A percentile compares a stretch with the other conserved stretches of the same genome.
Evolutionary conservation across 2,888 invertebrate genomes (phyloP).

Genomic region (Pristionchus exspectatus): DNA sequence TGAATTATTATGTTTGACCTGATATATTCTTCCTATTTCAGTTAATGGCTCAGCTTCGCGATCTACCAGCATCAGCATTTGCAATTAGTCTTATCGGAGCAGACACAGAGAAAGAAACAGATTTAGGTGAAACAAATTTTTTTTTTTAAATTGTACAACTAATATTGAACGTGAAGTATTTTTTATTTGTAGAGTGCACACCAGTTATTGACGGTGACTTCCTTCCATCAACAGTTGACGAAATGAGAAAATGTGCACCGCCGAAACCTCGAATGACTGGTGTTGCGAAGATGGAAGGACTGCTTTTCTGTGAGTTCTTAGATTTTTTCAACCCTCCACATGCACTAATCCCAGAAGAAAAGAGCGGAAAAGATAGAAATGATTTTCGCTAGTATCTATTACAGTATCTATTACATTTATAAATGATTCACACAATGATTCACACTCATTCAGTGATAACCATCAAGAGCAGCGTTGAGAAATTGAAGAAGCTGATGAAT

Average conservation of each 20-base stretch:
- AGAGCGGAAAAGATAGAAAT: background rate
- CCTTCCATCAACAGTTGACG: conserved; percentile 28
- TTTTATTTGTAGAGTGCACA: conserved; percentile 48
- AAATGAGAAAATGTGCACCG: conserved; percentile 11
- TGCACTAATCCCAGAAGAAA: background rate
- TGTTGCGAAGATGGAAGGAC: conserved; percentile 44
- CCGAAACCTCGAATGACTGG: conserved; percentile 45
- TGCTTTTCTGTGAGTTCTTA: conserved; percentile 47
- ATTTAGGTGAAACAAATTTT: background rate
- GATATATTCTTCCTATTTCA: background rate
- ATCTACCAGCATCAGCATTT: conserved; percentile 5
- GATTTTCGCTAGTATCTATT: conserved; percentile 58
- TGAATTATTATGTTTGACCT: background rate
- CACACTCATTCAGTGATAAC: conserved; percentile 5
- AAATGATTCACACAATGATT: background rate
- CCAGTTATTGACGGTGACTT: conserved; percentile 50
- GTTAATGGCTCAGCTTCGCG: conserved; percentile 46
- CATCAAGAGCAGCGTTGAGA: background rate
- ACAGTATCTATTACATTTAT: conserved; percentile 1
- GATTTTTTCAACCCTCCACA: background rate
- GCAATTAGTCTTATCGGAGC: conserved; percentile 26
- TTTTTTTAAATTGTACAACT: background rate
- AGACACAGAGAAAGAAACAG: conserved; percentile 25
- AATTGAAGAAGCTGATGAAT: conserved; percentile 42
- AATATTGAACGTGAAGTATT: background rate